phyloP scores from a whole-genome alignment of 2,113 vertebrate genomes.

The Silurus asotus region DNA sequence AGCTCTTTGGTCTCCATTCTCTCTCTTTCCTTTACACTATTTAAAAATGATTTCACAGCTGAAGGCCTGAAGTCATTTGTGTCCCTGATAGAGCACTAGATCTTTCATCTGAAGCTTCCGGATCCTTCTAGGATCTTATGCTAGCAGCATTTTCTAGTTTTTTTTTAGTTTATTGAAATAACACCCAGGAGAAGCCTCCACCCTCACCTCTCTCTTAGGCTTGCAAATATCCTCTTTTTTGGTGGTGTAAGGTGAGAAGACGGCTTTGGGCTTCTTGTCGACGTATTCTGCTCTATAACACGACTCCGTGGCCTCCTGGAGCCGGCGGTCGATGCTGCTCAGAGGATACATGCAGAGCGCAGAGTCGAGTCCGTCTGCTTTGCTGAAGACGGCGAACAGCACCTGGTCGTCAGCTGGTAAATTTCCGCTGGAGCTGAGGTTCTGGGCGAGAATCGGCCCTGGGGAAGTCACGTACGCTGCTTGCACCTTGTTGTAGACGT shows the following conservation, averaged over 20 bases:
- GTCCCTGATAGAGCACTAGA: no score
- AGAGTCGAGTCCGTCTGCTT: constrained; percentile 67
- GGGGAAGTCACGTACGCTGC: constrained; percentile 76
- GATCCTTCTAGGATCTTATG: neutral
- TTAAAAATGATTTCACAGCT: no score
- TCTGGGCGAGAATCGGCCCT: constrained; percentile 69
- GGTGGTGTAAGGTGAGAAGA: constrained; percentile 83
- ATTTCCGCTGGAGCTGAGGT: constrained; percentile 55
- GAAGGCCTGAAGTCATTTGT: no score
- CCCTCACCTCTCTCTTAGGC: neutral
- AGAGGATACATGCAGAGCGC: constrained; percentile 90
- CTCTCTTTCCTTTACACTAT: no score
- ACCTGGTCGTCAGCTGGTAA: constrained; percentile 64
- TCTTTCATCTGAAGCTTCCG: no score
- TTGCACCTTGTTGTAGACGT: constrained; percentile 80
- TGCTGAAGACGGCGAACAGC: constrained; percentile 84
- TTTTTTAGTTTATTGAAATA: no score
- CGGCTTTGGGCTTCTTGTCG: constrained; percentile 56
- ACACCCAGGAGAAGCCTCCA: neutral
- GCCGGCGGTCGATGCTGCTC: constrained; percentile 72
- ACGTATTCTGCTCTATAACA: constrained; percentile 76
- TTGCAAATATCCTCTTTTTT: constrained; percentile 42
- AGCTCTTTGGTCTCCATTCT: no score
- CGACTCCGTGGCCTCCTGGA: constrained; percentile 76
- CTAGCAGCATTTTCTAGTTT: neutral